Conservation (phyloP, 2,797 vertebrate species). For the Spinibarbus caldwelli region DNA sequence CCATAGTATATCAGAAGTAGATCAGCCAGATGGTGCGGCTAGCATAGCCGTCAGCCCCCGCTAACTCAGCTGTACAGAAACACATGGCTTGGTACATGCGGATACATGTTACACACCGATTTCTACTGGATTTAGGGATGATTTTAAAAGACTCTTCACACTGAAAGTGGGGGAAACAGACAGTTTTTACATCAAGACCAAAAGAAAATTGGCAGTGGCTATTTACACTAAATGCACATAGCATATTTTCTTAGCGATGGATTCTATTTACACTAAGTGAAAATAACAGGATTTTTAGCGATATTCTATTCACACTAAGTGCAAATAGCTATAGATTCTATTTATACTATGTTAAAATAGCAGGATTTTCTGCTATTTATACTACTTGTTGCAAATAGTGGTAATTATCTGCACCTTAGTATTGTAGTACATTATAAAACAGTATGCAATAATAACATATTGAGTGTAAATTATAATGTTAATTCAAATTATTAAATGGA, state of each 20-base stretch:
- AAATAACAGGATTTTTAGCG: neutral
- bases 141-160: neutral
- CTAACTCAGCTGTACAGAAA: slow-evolving; percentile 21
- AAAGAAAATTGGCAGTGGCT: neutral
- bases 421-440: neutral
- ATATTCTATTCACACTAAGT: too few species aligned
- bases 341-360: neutral
- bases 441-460: neutral
- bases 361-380: neutral
- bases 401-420: neutral
- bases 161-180: too few species aligned
- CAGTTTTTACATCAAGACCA: neutral
- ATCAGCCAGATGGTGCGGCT: slow-evolving; percentile 50
- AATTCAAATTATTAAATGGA: neutral
- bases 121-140: neutral
- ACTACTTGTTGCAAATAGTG: neutral
- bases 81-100: neutral
- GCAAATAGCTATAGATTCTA: too few species aligned
- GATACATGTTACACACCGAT: neutral
- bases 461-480: neutral
- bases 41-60: slow-evolving; percentile 31
- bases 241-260: too few species aligned
- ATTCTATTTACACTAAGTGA: neutral
- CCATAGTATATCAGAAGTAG: slow-evolving; percentile 16
- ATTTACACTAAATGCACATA: neutral